Evolutionary conservation across 2,888 invertebrate species (phyloP), one percentile per base, ranked within the genome.

Genomic region (Torymus aiolomorphi): DNA sequence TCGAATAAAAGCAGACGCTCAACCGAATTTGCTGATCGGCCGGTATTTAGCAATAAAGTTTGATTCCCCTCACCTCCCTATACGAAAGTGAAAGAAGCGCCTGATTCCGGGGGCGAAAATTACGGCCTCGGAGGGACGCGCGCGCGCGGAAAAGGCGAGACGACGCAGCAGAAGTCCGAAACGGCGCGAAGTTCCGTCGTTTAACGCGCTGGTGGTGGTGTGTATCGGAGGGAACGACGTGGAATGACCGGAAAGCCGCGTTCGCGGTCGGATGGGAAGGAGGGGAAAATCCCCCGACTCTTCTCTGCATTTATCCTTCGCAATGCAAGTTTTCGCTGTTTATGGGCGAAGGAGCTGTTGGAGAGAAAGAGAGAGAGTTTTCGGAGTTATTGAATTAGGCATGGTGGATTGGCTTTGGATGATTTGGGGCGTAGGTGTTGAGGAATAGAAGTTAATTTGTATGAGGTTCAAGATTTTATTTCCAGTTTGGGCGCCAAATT

Each of bases 11-110:
- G 49, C 20, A 20, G n/a, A 57, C 57, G 57, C 16, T n/a, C 51
- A 72, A 82, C 83, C 84, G 86, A 88, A 88, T 89, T 85, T 89
- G 90, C 90, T 90, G 90, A 90, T 89, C 89, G 88, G 85, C 86
- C 88, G 83, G 89, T 90, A 90, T 90, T 90, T 90, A 90, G 89
- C 90, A 89, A 90, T 90, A 90, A 90, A 90, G 89, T 90, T 88
- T 88, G 89, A 88, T 88, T 89, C 86, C 86, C 85, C 84, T 84
- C 84, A 82, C 84, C 62, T 1, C 14, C 51, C 82, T 42, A 42
- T 42, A 42, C 71, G 80, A 76, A 84, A 83, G 84, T 84, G 84
- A 83, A 90, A 90, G 89, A 89, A 89, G 88, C 84, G 89, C 86
- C 86, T 90, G 89, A 90, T 90, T 89, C 89, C 51, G 72, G 18